phyloP scores from a whole-genome alignment of 1,140 invertebrate species.

The Drosophila arawakana region DNA sequence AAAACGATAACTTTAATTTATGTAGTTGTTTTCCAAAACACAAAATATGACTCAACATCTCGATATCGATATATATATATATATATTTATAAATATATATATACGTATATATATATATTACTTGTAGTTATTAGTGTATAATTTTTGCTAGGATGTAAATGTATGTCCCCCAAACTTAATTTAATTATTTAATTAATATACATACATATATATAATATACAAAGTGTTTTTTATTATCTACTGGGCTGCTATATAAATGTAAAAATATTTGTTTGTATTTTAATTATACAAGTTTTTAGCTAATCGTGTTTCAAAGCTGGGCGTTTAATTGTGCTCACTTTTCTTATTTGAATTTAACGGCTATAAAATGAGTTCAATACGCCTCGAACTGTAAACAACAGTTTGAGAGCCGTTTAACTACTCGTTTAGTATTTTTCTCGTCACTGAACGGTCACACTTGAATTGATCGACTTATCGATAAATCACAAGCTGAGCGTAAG shows the following conservation, averaged over 20 bases:
- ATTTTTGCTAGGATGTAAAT: slow-evolving; percentile 81
- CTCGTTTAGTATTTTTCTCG: neutral
- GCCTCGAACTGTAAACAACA: neutral
- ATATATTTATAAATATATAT: too few species aligned
- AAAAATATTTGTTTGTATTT: neutral
- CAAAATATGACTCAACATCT: slow-evolving; percentile 78
- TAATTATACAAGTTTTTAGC: neutral
- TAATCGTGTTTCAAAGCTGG: too few species aligned
- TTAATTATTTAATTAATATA: slow-evolving; percentile 83
- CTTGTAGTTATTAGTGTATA: slow-evolving; percentile 81
- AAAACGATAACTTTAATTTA: slow-evolving; percentile 70
- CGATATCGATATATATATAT: slow-evolving; percentile 64
- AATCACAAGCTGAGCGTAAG: neutral
- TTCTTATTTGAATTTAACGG: too few species aligned
- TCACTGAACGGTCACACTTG: neutral
- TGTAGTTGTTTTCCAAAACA: slow-evolving; percentile 77
- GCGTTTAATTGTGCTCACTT: too few species aligned
- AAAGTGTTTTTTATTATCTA: slow-evolving; percentile 32
- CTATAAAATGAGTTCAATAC: too few species aligned
- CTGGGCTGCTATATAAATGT: neutral
- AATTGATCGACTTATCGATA: slow-evolving; percentile 7
- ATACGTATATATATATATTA: slow-evolving; percentile 38
- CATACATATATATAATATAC: slow-evolving; percentile 79
- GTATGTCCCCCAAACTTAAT: slow-evolving; percentile 81
- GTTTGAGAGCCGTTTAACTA: neutral